Evolutionary conservation across 2,888 invertebrate species (phyloP).

Genomic region (Lomographa bimaculata): DNA sequence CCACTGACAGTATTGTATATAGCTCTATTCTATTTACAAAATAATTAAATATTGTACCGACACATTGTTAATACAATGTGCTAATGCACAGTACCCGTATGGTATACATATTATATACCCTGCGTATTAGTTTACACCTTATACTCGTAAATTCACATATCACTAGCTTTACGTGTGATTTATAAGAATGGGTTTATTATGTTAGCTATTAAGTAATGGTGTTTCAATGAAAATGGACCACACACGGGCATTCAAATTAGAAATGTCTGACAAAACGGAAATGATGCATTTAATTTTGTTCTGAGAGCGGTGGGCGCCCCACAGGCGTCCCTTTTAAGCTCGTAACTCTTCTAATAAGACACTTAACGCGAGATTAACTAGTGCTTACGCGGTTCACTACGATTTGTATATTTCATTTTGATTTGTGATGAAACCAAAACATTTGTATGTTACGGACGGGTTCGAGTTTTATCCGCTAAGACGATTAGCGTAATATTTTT

Average conservation of each 20-base stretch:
- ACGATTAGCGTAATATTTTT: constrained; percentile 61
- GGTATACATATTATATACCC: too few species aligned
- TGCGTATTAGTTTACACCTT: constrained; percentile 45
- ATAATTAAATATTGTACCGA: too few species aligned
- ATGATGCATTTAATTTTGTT: constrained; percentile 71
- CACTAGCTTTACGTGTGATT: constrained; percentile 50
- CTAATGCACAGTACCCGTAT: too few species aligned
- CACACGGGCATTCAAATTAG: constrained; percentile 74
- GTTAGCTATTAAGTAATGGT: constrained; percentile 60
- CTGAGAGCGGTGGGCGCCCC: constrained; percentile 59
- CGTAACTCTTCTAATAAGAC: constrained; percentile 77
- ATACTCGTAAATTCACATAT: constrained; percentile 45
- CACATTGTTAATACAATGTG: too few species aligned
- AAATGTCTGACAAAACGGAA: constrained; percentile 75
- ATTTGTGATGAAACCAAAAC: constrained; percentile 67
- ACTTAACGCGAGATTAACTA: constrained; percentile 71
- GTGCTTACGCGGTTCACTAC: constrained; percentile 67
- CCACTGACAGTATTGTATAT: constrained; percentile 29
- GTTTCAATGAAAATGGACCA: constrained; percentile 65
- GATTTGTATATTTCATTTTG: constrained; percentile 70
- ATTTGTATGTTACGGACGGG: constrained; percentile 43
- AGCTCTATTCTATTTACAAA: constrained; percentile 31
- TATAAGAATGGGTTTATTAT: constrained; percentile 50
- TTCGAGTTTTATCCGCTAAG: constrained; percentile 54
- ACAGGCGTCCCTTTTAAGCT: constrained; percentile 73